Evolutionary conservation across 2,888 invertebrate species (phyloP).

Genomic region (Galeopsomyia nigrocyanea): DNA sequence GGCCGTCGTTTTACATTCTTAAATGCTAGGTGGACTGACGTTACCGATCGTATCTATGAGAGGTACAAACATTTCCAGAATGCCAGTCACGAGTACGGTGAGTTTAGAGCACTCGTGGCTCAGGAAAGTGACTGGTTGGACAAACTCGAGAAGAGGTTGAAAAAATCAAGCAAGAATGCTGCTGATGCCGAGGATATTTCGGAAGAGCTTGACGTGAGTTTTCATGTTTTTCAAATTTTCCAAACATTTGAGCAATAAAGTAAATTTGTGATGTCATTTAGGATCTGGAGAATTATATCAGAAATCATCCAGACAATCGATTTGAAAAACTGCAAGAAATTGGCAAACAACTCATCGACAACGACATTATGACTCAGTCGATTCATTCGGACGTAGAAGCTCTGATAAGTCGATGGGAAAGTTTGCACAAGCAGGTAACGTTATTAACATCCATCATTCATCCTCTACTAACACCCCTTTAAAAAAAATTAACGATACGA

Average conservation of each 20-base stretch:
- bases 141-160: slow-evolving; percentile 82
- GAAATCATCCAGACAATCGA: slow-evolving; percentile 81
- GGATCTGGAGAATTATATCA: slow-evolving; percentile 87
- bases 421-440: slow-evolving; percentile 78
- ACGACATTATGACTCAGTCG: slow-evolving; percentile 80
- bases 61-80: slow-evolving; percentile 78
- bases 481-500: background rate
- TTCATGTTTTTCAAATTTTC: background rate
- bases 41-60: slow-evolving; percentile 79
- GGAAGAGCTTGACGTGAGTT: slow-evolving; percentile 86
- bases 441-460: background rate
- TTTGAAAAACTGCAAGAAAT: slow-evolving; percentile 82
- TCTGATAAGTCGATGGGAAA: slow-evolving; percentile 76
- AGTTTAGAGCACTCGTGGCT: slow-evolving; percentile 83
- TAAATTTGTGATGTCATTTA: slow-evolving; percentile 60
- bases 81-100: slow-evolving; percentile 83
- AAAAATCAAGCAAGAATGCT: slow-evolving; percentile 77
- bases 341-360: slow-evolving; percentile 80
- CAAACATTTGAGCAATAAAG: background rate
- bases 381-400: slow-evolving; percentile 78
- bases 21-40: slow-evolving; percentile 80
- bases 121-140: slow-evolving; percentile 86
- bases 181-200: slow-evolving; percentile 94
- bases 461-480: background rate
- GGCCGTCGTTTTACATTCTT: slow-evolving; percentile 78